Percentiles rank a stretch among this genome's conserved stretches.
phyloP scores from a whole-genome alignment of 1,140 invertebrate species.

The Trigoniulus corallinus region DNA sequence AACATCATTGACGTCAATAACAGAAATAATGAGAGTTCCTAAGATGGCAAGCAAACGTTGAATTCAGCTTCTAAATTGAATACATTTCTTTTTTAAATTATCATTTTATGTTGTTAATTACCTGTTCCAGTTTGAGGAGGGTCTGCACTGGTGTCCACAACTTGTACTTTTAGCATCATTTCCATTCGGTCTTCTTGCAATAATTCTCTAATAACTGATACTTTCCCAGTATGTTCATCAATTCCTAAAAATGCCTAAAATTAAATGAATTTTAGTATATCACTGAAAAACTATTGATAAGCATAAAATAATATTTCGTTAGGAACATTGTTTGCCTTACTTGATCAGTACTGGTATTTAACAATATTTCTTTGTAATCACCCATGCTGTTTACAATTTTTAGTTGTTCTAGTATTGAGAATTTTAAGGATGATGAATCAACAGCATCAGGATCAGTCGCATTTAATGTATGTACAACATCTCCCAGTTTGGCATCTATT shows the following conservation, averaged over 20 bases:
- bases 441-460: not conserved
- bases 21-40: slow-evolving; percentile 65
- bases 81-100: not conserved
- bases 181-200: slow-evolving; percentile 12
- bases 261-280: too few species aligned
- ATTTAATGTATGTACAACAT: not conserved
- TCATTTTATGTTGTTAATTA: slow-evolving; percentile 18
- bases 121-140: slow-evolving; percentile 58
- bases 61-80: too few species aligned
- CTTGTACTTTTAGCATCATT: slow-evolving; percentile 53
- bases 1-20: slow-evolving; percentile 59
- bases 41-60: slow-evolving; percentile 10
- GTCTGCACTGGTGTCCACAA: slow-evolving; percentile 60
- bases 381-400: too few species aligned
- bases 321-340: too few species aligned
- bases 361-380: too few species aligned
- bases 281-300: too few species aligned
- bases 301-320: too few species aligned
- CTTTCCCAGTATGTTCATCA: not conserved
- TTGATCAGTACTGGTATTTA: too few species aligned
- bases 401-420: not conserved
- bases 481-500: not conserved
- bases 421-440: not conserved
- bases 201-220: not conserved
- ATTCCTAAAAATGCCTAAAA: not conserved